Percentiles rank a stretch among this genome's conserved stretches.
These are phyloP conservation scores for Andrena camellia DNA, from an alignment of 2,888 invertebrate genomes.

Conservation along the genomic window DNA sequence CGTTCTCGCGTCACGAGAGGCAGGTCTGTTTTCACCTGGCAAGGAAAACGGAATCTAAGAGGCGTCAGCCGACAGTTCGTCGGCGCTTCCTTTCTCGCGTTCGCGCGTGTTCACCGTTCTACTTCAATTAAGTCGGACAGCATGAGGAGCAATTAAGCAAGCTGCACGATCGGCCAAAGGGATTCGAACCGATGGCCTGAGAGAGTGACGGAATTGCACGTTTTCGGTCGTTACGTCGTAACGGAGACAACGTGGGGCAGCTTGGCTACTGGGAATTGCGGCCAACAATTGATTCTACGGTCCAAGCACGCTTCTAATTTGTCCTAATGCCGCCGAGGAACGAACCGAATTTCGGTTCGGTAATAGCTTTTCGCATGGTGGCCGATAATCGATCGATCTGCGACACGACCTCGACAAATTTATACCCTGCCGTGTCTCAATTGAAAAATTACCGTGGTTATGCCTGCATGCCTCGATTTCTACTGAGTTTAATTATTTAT, in stretches of 20 bases:
- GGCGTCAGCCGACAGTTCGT: conserved; percentile 17
- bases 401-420: conserved; percentile 6
- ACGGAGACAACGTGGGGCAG: conserved; percentile 30
- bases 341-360: conserved; percentile 44
- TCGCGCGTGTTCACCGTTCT: conserved; percentile 44
- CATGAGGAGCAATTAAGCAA: conserved; percentile 64
- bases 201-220: conserved; percentile 40
- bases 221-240: conserved; percentile 49
- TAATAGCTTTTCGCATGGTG: conserved; percentile 39
- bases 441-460: not conserved
- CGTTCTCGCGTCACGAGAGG: not conserved
- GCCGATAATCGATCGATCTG: conserved; percentile 38
- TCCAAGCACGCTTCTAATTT: conserved; percentile 64
- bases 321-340: conserved; percentile 42
- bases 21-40: conserved; percentile 14
- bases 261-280: conserved; percentile 62
- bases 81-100: conserved; percentile 33
- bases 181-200: conserved; percentile 34
- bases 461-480: not conserved
- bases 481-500: too few species aligned
- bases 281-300: conserved; percentile 68
- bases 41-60: conserved; percentile 3
- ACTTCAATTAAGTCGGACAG: conserved; percentile 60
- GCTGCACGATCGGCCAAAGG: conserved; percentile 56
- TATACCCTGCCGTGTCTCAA: not conserved